phyloP scores from a whole-genome alignment of 1,140 invertebrate genomes.

The Bombus picipes region DNA sequence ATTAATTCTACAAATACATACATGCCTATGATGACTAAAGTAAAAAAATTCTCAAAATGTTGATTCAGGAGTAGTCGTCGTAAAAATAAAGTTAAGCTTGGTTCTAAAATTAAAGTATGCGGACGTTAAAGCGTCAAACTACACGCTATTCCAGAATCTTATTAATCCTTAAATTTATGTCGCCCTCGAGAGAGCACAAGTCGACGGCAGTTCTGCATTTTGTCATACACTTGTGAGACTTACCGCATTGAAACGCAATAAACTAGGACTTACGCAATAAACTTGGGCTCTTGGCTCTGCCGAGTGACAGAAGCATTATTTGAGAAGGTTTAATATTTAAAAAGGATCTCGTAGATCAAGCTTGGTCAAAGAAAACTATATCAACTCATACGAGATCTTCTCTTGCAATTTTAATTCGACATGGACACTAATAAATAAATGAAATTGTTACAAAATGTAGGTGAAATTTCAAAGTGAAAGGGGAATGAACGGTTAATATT shows the following conservation, averaged over 20 bases:
- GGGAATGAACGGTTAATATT: neutral
- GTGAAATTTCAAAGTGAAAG: neutral
- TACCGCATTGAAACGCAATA: constrained; percentile 24
- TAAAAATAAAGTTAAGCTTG: neutral
- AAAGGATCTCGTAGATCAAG: neutral
- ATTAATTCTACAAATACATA: neutral
- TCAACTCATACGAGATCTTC: too few species aligned
- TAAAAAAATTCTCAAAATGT: neutral
- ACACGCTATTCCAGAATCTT: neutral
- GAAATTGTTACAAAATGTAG: neutral
- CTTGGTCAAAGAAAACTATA: neutral
- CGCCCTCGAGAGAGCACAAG: too few species aligned
- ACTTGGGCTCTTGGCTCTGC: neutral
- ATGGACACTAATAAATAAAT: neutral
- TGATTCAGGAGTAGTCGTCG: too few species aligned
- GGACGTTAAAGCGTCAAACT: neutral
- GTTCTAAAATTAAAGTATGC: neutral
- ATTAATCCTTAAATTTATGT: constrained; percentile 20
- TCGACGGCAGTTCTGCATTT: neutral
- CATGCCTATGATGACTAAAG: too few species aligned
- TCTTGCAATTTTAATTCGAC: neutral
- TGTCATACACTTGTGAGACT: constrained; percentile 12
- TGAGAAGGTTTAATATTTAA: constrained; percentile 16
- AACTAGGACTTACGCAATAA: constrained; percentile 12
- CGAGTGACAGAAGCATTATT: constrained; percentile 10